Conservation (phyloP, 2,888 invertebrate genomes). For the Physocephala rufipes region DNA sequence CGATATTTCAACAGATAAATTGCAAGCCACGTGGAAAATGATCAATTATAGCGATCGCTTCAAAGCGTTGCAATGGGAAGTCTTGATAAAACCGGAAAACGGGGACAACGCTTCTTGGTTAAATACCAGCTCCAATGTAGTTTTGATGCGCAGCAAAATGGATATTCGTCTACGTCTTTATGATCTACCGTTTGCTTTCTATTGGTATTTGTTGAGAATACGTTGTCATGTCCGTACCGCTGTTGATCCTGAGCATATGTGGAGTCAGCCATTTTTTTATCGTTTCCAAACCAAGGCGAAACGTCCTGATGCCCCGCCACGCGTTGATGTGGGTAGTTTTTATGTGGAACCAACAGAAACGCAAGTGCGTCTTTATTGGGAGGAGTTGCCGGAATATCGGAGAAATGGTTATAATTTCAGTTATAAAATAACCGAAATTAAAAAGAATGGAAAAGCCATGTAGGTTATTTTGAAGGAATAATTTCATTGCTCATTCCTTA, state of each 20-base stretch:
- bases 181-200: slow-evolving; percentile 54
- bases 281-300: slow-evolving; percentile 70
- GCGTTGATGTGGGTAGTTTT: slow-evolving; percentile 78
- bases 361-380: slow-evolving; percentile 81
- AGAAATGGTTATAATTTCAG: slow-evolving; percentile 80
- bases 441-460: slow-evolving; percentile 49
- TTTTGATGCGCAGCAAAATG: slow-evolving; percentile 42
- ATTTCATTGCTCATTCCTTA: not conserved
- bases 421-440: slow-evolving; percentile 70
- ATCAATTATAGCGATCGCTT: slow-evolving; percentile 49
- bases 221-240: slow-evolving; percentile 74
- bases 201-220: slow-evolving; percentile 71
- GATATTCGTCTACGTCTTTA: slow-evolving; percentile 53
- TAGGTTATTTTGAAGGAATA: no score
- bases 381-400: slow-evolving; percentile 73
- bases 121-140: slow-evolving; percentile 37
- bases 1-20: slow-evolving; percentile 52
- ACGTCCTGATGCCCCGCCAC: slow-evolving; percentile 74
- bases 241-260: slow-evolving; percentile 68
- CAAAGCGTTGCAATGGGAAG: slow-evolving; percentile 56
- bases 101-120: slow-evolving; percentile 18
- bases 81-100: slow-evolving; percentile 53
- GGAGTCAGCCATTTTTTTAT: slow-evolving; percentile 75
- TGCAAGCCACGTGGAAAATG: slow-evolving; percentile 57
- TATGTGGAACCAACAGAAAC: slow-evolving; percentile 71